Conservation (phyloP, 1,140 invertebrate species). For the Homarus americanus region DNA sequence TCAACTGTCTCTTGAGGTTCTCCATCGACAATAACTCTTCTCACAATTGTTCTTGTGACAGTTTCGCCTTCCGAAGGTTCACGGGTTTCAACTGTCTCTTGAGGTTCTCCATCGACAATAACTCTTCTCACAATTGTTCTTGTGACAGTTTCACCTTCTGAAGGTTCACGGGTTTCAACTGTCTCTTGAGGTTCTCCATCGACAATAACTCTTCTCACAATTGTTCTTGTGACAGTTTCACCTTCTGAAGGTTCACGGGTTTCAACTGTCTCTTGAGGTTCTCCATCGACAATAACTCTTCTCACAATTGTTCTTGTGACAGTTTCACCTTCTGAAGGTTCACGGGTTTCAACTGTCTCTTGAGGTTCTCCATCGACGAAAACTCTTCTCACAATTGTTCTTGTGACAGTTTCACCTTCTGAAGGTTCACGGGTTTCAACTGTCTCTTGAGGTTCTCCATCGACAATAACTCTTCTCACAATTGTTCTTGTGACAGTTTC, state of each 20-base stretch:
- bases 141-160: constrained; percentile 12
- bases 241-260: background rate
- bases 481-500: constrained; percentile 11
- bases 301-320: constrained; percentile 29
- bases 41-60: constrained; percentile 10
- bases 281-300: constrained; percentile 9
- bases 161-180: background rate
- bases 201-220: background rate
- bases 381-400: constrained; percentile 37
- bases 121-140: constrained; percentile 12
- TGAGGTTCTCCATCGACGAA: constrained; percentile 39
- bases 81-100: constrained; percentile 2
- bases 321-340: constrained; percentile 21
- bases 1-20: constrained; percentile 18
- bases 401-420: background rate
- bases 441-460: constrained; percentile 25
- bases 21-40: background rate
- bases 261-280: constrained; percentile 25
- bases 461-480: background rate
- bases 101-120: constrained; percentile 11
- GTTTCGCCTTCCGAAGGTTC: background rate
- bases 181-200: constrained; percentile 4
- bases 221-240: constrained; percentile 6
- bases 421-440: constrained; percentile 16
- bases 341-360: constrained; percentile 34